These are phyloP conservation scores for Bathynomus jamesi DNA, from an alignment of 1,140 invertebrate species.

Conservation along the genomic window DNA sequence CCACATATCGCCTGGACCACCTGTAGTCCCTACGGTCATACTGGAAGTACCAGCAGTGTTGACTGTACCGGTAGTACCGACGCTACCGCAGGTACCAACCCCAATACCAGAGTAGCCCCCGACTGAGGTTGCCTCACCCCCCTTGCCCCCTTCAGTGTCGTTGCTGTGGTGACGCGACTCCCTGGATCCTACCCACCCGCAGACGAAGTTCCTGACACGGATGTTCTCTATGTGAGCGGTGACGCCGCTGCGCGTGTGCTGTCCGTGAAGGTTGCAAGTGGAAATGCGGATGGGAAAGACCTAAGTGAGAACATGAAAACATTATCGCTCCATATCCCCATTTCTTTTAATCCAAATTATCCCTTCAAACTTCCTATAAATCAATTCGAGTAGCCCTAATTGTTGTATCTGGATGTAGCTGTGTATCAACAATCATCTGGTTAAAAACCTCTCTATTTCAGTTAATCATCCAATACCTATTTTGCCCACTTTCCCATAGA, in stretches of 20 bases:
- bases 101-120: constrained; percentile 19
- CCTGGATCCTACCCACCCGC: not conserved
- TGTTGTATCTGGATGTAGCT: no score
- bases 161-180: constrained; percentile 3
- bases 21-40: not conserved
- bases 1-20: constrained; percentile 52
- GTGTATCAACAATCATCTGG: no score
- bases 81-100: constrained; percentile 2
- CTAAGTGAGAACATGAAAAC: constrained; percentile 46
- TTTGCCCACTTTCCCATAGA: no score
- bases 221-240: constrained; percentile 78
- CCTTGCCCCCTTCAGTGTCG: not conserved
- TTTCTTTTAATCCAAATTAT: not conserved
- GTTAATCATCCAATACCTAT: no score
- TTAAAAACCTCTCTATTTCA: no score
- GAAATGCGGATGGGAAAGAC: constrained; percentile 76
- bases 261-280: constrained; percentile 88
- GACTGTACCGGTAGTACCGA: not conserved
- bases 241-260: constrained; percentile 77
- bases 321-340: not conserved
- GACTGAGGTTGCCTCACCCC: constrained; percentile 14
- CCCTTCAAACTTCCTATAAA: not conserved
- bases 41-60: not conserved
- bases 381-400: no score
- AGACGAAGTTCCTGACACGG: constrained; percentile 46